phyloP scores from a whole-genome alignment of 2,113 vertebrate species.

The Chamaetylas fuelleborni region DNA sequence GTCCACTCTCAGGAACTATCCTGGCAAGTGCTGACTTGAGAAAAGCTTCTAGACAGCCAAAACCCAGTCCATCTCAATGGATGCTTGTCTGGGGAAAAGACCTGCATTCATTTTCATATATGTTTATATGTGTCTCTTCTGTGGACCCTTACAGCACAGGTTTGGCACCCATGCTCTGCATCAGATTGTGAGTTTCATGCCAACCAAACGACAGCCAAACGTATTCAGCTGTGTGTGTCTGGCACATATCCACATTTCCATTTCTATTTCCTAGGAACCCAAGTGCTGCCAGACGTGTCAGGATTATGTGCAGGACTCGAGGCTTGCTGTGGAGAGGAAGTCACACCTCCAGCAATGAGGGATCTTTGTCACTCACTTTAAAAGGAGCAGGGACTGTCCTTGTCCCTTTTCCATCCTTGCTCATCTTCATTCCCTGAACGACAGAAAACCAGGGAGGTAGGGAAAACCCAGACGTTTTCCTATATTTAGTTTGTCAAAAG shows the following conservation, averaged over 20 bases:
- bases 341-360: neutral
- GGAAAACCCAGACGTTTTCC: neutral
- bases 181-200: neutral
- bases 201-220: neutral
- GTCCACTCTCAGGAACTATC: neutral
- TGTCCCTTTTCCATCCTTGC: neutral
- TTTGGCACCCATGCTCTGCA: neutral
- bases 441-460: neutral
- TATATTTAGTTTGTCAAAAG: neutral
- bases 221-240: neutral
- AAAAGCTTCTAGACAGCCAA: neutral
- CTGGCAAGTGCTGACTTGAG: neutral
- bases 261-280: neutral
- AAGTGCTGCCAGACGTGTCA: fast-evolving
- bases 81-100: neutral
- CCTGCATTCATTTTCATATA: neutral
- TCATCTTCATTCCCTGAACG: neutral
- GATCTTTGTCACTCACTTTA: neutral
- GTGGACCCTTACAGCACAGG: neutral
- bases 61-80: neutral
- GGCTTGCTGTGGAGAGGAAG: neutral
- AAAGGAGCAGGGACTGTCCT: neutral
- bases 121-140: neutral
- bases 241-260: neutral
- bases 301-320: fast-evolving